Evolutionary conservation across 2,888 invertebrate species (phyloP).

Genomic region (Meloe dianella): DNA sequence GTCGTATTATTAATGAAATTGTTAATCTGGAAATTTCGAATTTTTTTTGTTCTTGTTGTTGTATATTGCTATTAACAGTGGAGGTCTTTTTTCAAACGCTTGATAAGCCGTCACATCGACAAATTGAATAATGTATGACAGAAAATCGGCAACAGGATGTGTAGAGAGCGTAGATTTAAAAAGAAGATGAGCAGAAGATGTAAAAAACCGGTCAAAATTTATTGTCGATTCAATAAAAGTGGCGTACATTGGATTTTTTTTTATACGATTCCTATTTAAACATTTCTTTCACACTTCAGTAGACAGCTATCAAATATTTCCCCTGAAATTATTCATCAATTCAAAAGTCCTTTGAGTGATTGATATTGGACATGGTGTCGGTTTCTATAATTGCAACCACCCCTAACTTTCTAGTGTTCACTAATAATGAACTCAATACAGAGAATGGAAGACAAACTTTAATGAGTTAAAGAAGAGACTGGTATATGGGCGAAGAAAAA

Average conservation of each 20-base stretch:
- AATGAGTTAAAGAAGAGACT: conserved; percentile 18
- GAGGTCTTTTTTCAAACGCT: neutral
- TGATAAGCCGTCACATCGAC: neutral
- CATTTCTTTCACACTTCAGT: conserved; percentile 35
- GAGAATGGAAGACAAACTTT: conserved; percentile 17
- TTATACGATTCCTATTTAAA: conserved; percentile 22
- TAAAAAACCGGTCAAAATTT: conserved; percentile 17
- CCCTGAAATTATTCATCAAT: neutral
- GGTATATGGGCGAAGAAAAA: neutral
- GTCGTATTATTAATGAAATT: neutral
- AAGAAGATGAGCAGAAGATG: conserved; percentile 2
- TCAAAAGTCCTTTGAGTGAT: neutral
- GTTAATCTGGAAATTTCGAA: neutral
- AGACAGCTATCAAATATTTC: conserved; percentile 31
- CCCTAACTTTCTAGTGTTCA: neutral
- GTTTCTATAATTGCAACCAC: neutral
- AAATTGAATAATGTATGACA: conserved; percentile 9
- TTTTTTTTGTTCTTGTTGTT: too few species aligned
- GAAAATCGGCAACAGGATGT: neutral
- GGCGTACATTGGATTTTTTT: conserved; percentile 23
- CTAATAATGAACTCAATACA: neutral
- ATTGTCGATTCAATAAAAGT: conserved; percentile 29
- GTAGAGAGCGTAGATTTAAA: neutral
- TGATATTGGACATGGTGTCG: neutral
- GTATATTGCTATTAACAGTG: too few species aligned